Conservation (phyloP, 2,797 vertebrate species). For the Scleropages formosus region DNA sequence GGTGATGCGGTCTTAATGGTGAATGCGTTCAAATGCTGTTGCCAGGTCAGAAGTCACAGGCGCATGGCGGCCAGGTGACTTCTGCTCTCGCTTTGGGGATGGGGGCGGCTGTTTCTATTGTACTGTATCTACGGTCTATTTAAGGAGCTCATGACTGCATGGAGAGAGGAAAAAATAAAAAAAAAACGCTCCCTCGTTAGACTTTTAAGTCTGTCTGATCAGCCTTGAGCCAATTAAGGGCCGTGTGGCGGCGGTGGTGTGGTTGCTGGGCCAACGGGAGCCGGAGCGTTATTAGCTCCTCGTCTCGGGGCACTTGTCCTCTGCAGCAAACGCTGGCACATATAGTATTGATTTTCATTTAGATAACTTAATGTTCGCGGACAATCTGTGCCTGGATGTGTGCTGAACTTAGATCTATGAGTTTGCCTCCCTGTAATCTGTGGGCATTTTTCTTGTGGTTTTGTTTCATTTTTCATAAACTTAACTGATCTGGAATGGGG, state of each 20-base stretch:
- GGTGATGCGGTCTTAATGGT: slow-evolving; percentile 50
- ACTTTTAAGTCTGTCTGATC: slow-evolving; percentile 77
- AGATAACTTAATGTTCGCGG: slow-evolving; percentile 97
- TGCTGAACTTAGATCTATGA: slow-evolving; percentile 79
- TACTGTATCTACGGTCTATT: no score
- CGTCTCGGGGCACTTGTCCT: slow-evolving; percentile 77
- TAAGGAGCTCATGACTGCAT: slow-evolving; percentile 51
- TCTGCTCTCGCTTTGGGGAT: not conserved
- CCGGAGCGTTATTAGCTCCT: slow-evolving; percentile 71
- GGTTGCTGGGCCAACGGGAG: slow-evolving; percentile 51
- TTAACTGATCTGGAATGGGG: slow-evolving; percentile 88
- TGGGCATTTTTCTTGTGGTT: slow-evolving; percentile 86
- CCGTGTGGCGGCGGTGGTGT: slow-evolving; percentile 66
- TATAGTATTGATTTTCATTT: slow-evolving; percentile 98
- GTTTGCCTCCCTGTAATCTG: slow-evolving; percentile 78
- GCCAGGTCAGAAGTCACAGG: slow-evolving; percentile 71
- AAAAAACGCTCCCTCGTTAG: slow-evolving; percentile 74
- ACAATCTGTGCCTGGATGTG: slow-evolving; percentile 81
- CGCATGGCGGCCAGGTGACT: slow-evolving; percentile 47
- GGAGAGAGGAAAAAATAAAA: slow-evolving; percentile 45
- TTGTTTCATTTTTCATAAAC: slow-evolving; percentile 95
- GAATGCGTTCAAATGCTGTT: slow-evolving; percentile 56
- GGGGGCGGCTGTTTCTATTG: not conserved
- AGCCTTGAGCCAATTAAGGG: slow-evolving; percentile 72
- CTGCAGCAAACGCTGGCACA: slow-evolving; percentile 82